A percentile compares a stretch with the other conserved stretches of the same genome.
phyloP scores from a whole-genome alignment of 1,140 invertebrate genomes.

The silkworm (Bombyx mori) region DNA sequence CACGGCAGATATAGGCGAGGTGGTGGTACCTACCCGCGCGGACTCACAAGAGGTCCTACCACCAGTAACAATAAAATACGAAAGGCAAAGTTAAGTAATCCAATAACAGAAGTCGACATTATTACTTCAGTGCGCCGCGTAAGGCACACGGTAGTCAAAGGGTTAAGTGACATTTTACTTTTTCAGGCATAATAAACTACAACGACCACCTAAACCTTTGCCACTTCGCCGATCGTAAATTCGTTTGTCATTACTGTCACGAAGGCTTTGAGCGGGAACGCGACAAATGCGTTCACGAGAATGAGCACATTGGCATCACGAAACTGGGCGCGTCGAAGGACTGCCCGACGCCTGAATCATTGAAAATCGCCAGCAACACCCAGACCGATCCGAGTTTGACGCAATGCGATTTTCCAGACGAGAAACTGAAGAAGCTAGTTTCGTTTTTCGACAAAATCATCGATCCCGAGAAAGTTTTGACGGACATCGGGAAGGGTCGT shows the following conservation, averaged over 20 bases:
- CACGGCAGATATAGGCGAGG: too few relatives aligned
- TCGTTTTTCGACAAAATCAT: slow-evolving; percentile 55
- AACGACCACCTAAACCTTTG: slow-evolving; percentile 58
- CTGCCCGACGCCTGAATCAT: slow-evolving; percentile 10
- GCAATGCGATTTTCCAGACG: slow-evolving; percentile 37
- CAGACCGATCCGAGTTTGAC: slow-evolving; percentile 44
- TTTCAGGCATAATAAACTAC: slow-evolving; percentile 62
- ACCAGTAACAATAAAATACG: too few relatives aligned
- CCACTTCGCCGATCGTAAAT: slow-evolving; percentile 45
- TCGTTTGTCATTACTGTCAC: slow-evolving; percentile 54
- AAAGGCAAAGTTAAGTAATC: too few relatives aligned
- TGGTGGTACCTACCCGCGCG: too few relatives aligned
- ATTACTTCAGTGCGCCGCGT: too few relatives aligned
- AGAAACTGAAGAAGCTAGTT: slow-evolving; percentile 55
- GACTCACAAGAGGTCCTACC: too few relatives aligned
- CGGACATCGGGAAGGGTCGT: slow-evolving; percentile 35
- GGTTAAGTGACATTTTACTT: neutral
- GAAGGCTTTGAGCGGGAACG: slow-evolving; percentile 42
- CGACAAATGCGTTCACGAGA: slow-evolving; percentile 45
- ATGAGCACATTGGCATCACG: slow-evolving; percentile 50
- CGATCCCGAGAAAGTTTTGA: slow-evolving; percentile 34
- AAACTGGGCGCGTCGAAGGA: slow-evolving; percentile 23
- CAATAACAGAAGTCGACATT: too few relatives aligned
- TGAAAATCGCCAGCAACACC: slow-evolving; percentile 34
- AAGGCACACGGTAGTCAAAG: too few relatives aligned